Evolutionary conservation across 2,888 invertebrate species (phyloP).

Genomic region (Protodeltote pygarga): DNA sequence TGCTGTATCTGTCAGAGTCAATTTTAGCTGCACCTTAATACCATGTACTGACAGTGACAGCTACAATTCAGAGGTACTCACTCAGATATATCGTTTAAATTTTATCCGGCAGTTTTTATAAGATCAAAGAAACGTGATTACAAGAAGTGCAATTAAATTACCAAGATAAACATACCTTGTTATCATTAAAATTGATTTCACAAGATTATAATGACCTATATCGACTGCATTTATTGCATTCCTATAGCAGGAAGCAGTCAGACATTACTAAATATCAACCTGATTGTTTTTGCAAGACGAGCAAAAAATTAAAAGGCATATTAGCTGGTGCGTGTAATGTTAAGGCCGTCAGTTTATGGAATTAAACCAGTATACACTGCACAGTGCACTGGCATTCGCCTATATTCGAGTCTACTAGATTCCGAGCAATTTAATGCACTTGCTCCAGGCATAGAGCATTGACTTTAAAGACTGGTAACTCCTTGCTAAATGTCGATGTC

Average conservation of each 20-base stretch:
- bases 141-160: too few relatives aligned
- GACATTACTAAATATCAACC: conserved; percentile 14
- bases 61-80: too few relatives aligned
- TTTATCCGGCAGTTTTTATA: too few relatives aligned
- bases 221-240: too few relatives aligned
- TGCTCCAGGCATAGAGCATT: background rate
- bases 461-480: background rate
- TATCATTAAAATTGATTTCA: too few relatives aligned
- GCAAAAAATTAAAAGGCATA: conserved; percentile 11
- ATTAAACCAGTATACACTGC: conserved; percentile 26
- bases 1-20: too few relatives aligned
- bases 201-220: too few relatives aligned
- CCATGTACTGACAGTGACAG: too few relatives aligned
- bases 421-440: conserved; percentile 35
- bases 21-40: too few relatives aligned
- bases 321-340: conserved; percentile 31
- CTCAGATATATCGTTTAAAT: too few relatives aligned
- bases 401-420: conserved; percentile 53
- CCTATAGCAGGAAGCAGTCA: background rate
- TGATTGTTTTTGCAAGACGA: conserved; percentile 1
- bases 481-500: background rate
- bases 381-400: conserved; percentile 37
- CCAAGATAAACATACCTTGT: too few relatives aligned
- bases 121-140: too few relatives aligned
- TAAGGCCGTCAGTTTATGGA: conserved; percentile 38